phyloP scores from a whole-genome alignment of 2,888 invertebrate species.

The Oscheius sp. region DNA sequence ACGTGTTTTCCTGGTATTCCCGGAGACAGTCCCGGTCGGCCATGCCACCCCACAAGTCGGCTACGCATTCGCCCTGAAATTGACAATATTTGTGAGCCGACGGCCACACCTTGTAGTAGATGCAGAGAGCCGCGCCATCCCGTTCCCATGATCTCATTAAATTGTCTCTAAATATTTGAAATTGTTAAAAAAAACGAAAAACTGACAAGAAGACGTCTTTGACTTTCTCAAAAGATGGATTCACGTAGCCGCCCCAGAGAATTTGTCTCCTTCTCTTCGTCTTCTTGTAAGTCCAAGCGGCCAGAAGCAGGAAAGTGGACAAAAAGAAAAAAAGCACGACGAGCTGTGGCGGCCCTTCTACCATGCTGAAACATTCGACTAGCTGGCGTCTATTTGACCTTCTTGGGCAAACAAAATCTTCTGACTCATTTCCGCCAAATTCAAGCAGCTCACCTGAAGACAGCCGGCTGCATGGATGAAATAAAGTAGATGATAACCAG shows the following conservation, averaged over 20 bases:
- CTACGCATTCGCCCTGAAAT: conserved; percentile 62
- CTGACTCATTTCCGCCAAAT: no score
- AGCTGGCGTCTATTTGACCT: no score
- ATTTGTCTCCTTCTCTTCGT: neutral
- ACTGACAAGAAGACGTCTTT: conserved; percentile 28
- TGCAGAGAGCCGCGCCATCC: conserved; percentile 71
- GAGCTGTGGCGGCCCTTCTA: neutral
- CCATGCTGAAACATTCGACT: neutral
- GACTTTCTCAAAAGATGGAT: conserved; percentile 25
- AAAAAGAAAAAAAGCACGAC: neutral
- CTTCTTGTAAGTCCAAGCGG: conserved; percentile 9
- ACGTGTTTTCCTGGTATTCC: conserved; percentile 55
- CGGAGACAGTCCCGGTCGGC: conserved; percentile 59
- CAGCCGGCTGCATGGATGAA: no score
- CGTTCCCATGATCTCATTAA: conserved; percentile 67
- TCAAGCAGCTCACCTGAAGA: no score
- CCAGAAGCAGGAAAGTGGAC: conserved; percentile 1
- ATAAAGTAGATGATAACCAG: no score
- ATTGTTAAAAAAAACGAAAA: neutral
- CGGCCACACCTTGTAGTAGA: conserved; percentile 68
- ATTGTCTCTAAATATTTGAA: conserved; percentile 57
- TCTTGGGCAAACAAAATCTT: no score
- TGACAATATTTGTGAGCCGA: no score
- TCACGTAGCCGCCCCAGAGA: conserved; percentile 17
- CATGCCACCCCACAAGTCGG: conserved; percentile 75